Base-by-base conservation (phyloP, 2,113 vertebrate species). In the Cettia cetti region DNA sequence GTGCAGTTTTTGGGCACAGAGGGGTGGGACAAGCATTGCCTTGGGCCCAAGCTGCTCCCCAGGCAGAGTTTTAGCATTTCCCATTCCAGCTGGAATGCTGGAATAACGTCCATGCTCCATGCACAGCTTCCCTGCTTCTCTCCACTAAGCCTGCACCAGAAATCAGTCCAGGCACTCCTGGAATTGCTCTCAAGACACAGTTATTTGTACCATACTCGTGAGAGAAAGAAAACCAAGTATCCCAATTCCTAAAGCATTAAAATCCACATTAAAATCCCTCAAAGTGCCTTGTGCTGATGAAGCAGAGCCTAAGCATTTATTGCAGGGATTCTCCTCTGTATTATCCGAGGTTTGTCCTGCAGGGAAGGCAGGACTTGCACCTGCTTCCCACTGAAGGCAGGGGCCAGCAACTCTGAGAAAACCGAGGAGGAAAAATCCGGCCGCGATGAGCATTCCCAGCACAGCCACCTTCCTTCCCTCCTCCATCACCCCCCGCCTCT, bases 41-140 rank as follows among this genome's bases (percentile, higher is more conserved):
- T 0, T 0, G 13, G 24, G 30, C 35, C 19, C 56, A 15, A 42
- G 52, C 18, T 44, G 64, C 66, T 88, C 53, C 66, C 33, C 50
- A 30, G 53, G 47, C 57, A 44, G 39, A 17, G 5, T 57, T 72
- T 24, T 30, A 15, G 39, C 71, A 31, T 13, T 40, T 66, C 60
- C 60, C 42, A 14, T 44, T 35, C 3, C 65, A 20, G 37, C 39
- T 60, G 42, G 28, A 74, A 42, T 28, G 16, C 11, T 50, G 42
- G 42, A 74, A 47, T 33, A 50, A 37, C 1, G 0, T 9, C 33
- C 14, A 0, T 0, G 5, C 15, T 63, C 59, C 22, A 3, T 6
- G 17, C 21, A 20, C 52, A 65, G 47, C 50, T 65, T 33, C 54
- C 33, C 50, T 31, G 22, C 22, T 9, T 39, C 68, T 39, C 72